phyloP scores from a whole-genome alignment of 2,113 vertebrate genomes.

The Butorides virescens region DNA sequence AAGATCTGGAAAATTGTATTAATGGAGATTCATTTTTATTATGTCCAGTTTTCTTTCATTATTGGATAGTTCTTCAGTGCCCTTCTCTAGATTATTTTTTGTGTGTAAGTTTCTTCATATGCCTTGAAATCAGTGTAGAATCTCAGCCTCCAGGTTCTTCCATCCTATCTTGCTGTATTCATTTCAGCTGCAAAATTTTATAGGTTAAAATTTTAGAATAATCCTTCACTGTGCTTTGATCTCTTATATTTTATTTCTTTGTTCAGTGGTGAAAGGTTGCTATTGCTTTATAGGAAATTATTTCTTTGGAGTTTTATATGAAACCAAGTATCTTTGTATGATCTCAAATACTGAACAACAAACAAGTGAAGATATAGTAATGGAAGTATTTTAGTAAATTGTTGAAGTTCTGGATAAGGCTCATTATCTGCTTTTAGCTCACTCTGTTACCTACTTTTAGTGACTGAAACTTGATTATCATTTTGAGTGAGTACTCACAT shows the following conservation, averaged over 20 bases:
- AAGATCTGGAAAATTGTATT: not conserved
- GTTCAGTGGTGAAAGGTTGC: not conserved
- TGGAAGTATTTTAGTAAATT: not conserved
- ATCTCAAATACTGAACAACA: not conserved
- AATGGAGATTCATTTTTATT: not conserved
- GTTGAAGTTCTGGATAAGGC: not conserved
- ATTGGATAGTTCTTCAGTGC: not conserved
- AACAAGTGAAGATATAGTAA: not conserved
- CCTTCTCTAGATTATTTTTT: not conserved
- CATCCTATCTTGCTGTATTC: not conserved
- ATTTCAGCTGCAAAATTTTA: not conserved
- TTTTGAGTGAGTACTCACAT: not conserved
- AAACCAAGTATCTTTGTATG: not conserved
- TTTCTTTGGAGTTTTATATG: not conserved
- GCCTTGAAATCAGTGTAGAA: not conserved
- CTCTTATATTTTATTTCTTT: not conserved
- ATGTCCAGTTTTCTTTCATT: not conserved
- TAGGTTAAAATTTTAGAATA: not conserved
- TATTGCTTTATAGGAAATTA: not conserved
- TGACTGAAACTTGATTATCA: not conserved
- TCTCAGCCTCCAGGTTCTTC: not conserved
- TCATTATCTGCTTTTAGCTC: not conserved
- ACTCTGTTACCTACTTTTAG: not conserved
- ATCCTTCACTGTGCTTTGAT: not conserved
- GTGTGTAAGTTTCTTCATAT: not conserved